Evolutionary conservation across 2,888 invertebrate genomes (phyloP), one percentile per base, ranked within the genome.

Genomic region (Ypsolopha scabrella): DNA sequence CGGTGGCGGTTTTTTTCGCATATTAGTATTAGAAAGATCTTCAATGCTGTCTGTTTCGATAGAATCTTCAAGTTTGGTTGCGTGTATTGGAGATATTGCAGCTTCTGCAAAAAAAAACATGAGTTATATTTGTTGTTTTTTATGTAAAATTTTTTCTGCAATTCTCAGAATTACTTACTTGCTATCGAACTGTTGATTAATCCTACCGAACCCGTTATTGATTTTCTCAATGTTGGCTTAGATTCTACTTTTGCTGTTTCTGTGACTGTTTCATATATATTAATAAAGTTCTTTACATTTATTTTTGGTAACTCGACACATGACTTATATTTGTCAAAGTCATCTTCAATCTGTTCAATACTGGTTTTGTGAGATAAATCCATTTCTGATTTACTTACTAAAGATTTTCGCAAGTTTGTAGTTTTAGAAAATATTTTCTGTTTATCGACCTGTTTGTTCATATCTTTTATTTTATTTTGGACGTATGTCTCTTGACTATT

Each of bases 311-410:
- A 64, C 60, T 85, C 81, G 52, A 83, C 83, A 54, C 68, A 85
- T 10, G 86, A 86, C 57, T 80, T 82, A 56, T 83, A 70, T 67
- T 77, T 81, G 48, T 82, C 78, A 46, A 81, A 64, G 51, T 72
- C 68, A 48, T 74, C 68, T 7, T 36, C 11, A 10, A 14, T 56
- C 10, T 60, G 48, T 51, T 65, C 65, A 50, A 56, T 62, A 50
- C 68, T 58, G n/a, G 66, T 57, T 68, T 80, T 86, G 52, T 67
- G 83, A 51, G 85, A 86, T 59, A 86, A 80, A 53, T 86, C 86
- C 83, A 80, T 82, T 68, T 86, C 86, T 24, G 86, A 86, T 63
- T 76, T 85, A 57, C 86, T 86, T n/a, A 79, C 72, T 9, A 75
- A 76, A 48, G 70, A 70, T 60, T 71, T 79, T 6, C 70, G 65